A percentile compares a stretch with the other conserved stretches of the same genome.
These are phyloP conservation scores for Clunio marinus DNA, from an alignment of 2,888 invertebrate genomes.

Conservation along the genomic window DNA sequence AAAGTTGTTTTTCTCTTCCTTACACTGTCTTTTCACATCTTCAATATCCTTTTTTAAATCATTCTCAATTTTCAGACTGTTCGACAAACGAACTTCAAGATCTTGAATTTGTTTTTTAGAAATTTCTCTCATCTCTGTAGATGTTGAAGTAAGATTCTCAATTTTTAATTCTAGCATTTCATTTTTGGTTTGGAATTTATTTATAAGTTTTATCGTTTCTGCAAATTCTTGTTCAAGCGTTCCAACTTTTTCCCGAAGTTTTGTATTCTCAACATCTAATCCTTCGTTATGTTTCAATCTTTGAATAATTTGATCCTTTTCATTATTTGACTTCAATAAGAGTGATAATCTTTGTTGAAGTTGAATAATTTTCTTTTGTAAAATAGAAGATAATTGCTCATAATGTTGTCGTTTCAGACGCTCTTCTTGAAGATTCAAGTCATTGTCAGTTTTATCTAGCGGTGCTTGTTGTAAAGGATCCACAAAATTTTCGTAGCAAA, in stretches of 20 bases:
- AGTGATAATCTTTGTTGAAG: conserved; percentile 76
- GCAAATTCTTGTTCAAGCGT: conserved; percentile 67
- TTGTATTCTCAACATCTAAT: conserved; percentile 49
- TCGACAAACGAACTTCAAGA: conserved; percentile 48
- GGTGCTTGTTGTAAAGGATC: conserved; percentile 52
- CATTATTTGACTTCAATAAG: conserved; percentile 69
- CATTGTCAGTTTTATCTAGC: conserved; percentile 47
- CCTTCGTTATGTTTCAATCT: conserved; percentile 53
- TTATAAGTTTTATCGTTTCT: conserved; percentile 65
- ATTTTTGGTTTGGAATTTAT: conserved; percentile 63
- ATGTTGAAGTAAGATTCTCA: conserved; percentile 47
- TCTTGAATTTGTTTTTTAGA: conserved; percentile 51
- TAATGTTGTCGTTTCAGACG: conserved; percentile 71
- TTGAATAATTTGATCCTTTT: conserved; percentile 66
- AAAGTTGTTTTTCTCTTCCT: conserved; percentile 9
- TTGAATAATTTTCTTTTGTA: conserved; percentile 69
- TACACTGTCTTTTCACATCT: conserved; percentile 52
- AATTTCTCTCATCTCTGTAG: conserved; percentile 48
- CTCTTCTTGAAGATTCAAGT: conserved; percentile 67
- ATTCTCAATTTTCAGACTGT: conserved; percentile 48
- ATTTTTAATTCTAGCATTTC: conserved; percentile 56
- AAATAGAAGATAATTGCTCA: conserved; percentile 68
- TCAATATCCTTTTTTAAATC: conserved; percentile 46
- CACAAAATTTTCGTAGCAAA: conserved; percentile 61
- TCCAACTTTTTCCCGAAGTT: conserved; percentile 53